phyloP scores from a whole-genome alignment of 2,888 invertebrate genomes.

The Matsumyia berberina region DNA sequence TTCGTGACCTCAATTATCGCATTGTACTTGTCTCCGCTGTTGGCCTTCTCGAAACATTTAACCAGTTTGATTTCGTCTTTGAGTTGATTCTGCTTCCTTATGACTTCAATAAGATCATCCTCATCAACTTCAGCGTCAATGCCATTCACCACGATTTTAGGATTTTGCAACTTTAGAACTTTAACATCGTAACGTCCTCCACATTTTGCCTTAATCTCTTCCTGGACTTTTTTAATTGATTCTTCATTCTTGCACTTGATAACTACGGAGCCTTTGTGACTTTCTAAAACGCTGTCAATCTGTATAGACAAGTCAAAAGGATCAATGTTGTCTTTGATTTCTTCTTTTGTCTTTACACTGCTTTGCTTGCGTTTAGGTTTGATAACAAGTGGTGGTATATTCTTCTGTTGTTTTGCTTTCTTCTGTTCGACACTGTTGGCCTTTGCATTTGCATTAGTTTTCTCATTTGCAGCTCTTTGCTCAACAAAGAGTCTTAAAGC shows the following conservation, averaged over 20 bases:
- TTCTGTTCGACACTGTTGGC: background rate
- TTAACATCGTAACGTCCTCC: conserved; percentile 1
- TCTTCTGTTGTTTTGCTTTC: background rate
- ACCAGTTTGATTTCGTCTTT: conserved; percentile 9
- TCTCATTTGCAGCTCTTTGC: background rate
- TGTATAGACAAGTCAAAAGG: conserved; percentile 1
- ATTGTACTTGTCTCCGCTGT: background rate
- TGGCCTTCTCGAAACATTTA: background rate
- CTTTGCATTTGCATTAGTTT: background rate
- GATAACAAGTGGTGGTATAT: background rate
- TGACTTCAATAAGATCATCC: background rate
- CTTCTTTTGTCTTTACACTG: conserved; percentile 17
- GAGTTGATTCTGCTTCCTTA: conserved; percentile 17
- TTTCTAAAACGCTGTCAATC: conserved; percentile 1
- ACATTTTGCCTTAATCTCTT: background rate
- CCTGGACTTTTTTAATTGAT: background rate
- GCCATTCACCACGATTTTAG: conserved; percentile 18
- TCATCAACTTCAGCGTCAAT: conserved; percentile 16
- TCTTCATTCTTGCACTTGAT: conserved; percentile 22
- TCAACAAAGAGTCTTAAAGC: background rate
- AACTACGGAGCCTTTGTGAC: conserved; percentile 1
- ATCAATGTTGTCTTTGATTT: conserved; percentile 19
- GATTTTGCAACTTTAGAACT: background rate
- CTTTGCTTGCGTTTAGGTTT: conserved; percentile 17
- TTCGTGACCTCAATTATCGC: conserved; percentile 24